Evolutionary conservation across 2,888 invertebrate genomes (phyloP).

Genomic region (Drosophila vallismaia): DNA sequence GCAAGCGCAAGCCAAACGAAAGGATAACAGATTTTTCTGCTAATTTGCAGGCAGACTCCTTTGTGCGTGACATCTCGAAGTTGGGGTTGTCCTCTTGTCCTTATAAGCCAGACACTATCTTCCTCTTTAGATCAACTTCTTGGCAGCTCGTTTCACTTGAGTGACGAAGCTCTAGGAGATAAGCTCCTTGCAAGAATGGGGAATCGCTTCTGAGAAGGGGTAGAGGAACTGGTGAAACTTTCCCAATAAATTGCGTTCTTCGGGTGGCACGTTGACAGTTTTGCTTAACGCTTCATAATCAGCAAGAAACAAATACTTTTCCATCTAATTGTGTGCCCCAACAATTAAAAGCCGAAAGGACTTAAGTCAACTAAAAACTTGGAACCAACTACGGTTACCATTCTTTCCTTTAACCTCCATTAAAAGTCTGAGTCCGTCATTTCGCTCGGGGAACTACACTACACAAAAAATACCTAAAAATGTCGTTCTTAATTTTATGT

Average conservation of each 20-base stretch:
- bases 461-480: not conserved
- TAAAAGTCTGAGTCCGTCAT: slow-evolving; percentile 34
- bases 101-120: slow-evolving; percentile 61
- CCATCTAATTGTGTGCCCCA: slow-evolving; percentile 77
- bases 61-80: slow-evolving; percentile 77
- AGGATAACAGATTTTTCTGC: slow-evolving; percentile 82
- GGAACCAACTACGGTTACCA: slow-evolving; percentile 16
- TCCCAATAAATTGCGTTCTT: slow-evolving; percentile 81
- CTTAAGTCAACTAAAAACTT: slow-evolving; percentile 49
- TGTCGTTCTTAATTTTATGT: not conserved
- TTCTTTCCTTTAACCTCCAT: slow-evolving; percentile 3
- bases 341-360: slow-evolving; percentile 65
- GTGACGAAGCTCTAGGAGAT: slow-evolving; percentile 79
- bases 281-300: slow-evolving; percentile 83
- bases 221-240: slow-evolving; percentile 66
- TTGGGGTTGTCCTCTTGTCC: slow-evolving; percentile 18
- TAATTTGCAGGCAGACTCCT: slow-evolving; percentile 80
- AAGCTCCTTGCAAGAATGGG: slow-evolving; percentile 63
- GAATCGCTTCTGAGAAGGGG: slow-evolving; percentile 16
- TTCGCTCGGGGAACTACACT: slow-evolving; percentile 28
- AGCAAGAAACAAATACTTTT: slow-evolving; percentile 82
- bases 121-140: slow-evolving; percentile 71
- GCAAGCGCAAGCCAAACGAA: slow-evolving; percentile 80
- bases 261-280: slow-evolving; percentile 81
- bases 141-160: slow-evolving; percentile 71